Conservation (phyloP, 2,888 invertebrate species). For the Andrena fulva region DNA sequence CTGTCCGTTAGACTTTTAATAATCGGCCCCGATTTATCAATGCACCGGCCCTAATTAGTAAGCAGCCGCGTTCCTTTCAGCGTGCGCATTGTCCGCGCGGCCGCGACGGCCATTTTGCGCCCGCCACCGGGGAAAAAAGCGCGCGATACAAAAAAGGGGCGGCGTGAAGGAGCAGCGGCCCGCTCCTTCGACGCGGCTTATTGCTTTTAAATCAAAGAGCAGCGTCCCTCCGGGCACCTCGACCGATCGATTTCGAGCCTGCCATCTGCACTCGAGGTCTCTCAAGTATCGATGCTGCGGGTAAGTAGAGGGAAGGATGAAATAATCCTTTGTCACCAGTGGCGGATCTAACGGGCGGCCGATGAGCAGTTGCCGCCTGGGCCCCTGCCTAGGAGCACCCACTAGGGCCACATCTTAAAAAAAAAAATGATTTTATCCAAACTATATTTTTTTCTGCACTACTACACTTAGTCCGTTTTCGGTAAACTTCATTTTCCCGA, state of each 20-base stretch:
- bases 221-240: constrained; percentile 16
- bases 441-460: no score
- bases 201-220: constrained; percentile 59
- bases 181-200: constrained; percentile 6
- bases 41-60: constrained; percentile 78
- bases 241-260: constrained; percentile 20
- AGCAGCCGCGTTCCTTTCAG: constrained; percentile 56
- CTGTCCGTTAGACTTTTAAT: constrained; percentile 77
- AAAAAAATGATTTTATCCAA: no score
- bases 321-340: background rate
- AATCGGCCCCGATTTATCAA: constrained; percentile 79
- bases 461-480: no score
- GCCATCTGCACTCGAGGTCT: constrained; percentile 2
- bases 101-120: constrained; percentile 21
- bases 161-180: constrained; percentile 6
- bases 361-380: background rate
- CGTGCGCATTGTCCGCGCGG: background rate
- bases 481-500: no score
- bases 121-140: background rate
- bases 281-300: background rate
- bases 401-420: no score
- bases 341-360: background rate
- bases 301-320: background rate
- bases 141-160: background rate
- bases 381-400: background rate